These are phyloP conservation scores for Pontoporia blainvillei DNA, from an alignment of 2,113 vertebrate species.

Conservation along the genomic window DNA sequence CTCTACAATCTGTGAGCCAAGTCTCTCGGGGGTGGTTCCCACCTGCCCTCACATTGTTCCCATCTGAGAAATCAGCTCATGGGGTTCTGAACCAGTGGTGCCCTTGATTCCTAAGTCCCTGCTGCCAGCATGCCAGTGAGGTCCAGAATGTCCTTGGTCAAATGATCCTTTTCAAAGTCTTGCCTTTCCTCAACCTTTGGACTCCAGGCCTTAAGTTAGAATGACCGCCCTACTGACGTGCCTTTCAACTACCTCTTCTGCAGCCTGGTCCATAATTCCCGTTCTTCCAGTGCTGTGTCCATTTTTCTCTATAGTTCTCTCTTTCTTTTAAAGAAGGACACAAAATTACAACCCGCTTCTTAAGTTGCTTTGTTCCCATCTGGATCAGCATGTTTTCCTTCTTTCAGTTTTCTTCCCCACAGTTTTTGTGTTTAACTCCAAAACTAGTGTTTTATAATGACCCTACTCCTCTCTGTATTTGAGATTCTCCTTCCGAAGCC, in stretches of 20 bases:
- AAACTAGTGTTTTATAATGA: not conserved
- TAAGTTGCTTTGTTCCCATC: not conserved
- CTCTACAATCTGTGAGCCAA: not conserved
- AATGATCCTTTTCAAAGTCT: not conserved
- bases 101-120: not conserved
- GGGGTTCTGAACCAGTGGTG: not conserved
- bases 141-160: not conserved
- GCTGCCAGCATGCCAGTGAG: not conserved
- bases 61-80: not conserved
- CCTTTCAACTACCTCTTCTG: not conserved
- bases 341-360: not conserved
- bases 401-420: not conserved
- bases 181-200: not conserved
- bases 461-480: not conserved
- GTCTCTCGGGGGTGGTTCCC: not conserved
- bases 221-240: not conserved
- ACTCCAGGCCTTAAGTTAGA: not conserved
- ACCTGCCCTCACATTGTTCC: not conserved
- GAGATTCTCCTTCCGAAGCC: not conserved
- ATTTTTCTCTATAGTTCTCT: not conserved
- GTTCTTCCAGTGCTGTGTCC: not conserved
- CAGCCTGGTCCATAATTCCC: not conserved
- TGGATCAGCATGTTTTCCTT: not conserved
- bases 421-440: not conserved
- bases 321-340: not conserved